Base-by-base conservation (phyloP, 2,888 invertebrate genomes). In the Dyspetes luteomarginatus region DNA sequence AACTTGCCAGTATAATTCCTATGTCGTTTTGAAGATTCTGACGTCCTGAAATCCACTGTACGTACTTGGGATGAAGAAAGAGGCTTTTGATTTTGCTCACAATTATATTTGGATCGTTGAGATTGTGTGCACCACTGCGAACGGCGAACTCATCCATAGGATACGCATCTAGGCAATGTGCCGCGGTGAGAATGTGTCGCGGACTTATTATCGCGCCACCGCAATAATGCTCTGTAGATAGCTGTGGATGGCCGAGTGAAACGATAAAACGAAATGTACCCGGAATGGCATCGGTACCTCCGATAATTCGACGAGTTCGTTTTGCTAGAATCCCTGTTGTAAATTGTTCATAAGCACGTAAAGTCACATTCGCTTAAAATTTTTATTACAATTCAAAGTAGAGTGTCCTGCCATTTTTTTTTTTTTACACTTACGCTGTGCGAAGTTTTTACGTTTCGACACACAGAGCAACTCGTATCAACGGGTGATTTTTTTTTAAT, bases 111-210 rank as follows among this genome's bases (percentile, higher is more conserved):
- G n/a, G 5, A n/a, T 52, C 24, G 55, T 55, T 0, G 12, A 55
- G 26, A 0, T 28, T 26, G 9, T 15, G 55, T 5, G 26, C n/a
- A 15, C 55, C 55, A 55, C 55, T 26, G 1, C 55, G 55, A 55
- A 55, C 26, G 9, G 1, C n/a, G n/a, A 12, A 4, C 1, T 26
- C 0, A 15, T 1, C 15, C 0, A 12, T 12, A 0, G 1, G 1
- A 4, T 0, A 4, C 5, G 3, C 9, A 5, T 17, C 1, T 15
- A 67, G 0, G n/a, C 65, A 67, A 22, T 50, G 50, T 36, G 15
- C 65, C 30, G 50, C 50, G 30, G 65, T 67, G 36, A 67, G 50
- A 52, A 67, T 67, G 28, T 67, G 65, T 30, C 65, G 65, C 9
- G 50, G 50, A 19, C 50, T 67, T 17, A 67, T 67, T 67, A 67